Evolutionary conservation across 1,140 invertebrate genomes (phyloP).

Genomic region (Lepidurus couesii): DNA sequence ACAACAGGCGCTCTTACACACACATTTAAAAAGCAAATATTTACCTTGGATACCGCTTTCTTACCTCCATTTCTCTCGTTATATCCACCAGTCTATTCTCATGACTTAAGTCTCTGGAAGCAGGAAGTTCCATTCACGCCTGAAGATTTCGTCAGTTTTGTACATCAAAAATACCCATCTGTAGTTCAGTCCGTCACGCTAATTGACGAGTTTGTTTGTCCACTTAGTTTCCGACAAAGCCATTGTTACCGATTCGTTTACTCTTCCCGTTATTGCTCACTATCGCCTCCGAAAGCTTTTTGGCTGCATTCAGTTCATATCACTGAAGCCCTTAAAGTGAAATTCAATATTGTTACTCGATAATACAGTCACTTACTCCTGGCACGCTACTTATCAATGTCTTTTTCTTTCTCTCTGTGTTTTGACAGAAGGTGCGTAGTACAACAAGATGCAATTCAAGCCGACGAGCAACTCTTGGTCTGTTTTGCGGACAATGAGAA

Average conservation of each 20-base stretch:
- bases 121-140: slow-evolving; percentile 22
- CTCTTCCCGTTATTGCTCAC: slow-evolving; percentile 43
- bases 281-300: slow-evolving; percentile 44
- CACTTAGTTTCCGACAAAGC: slow-evolving; percentile 37
- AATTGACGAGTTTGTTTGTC: slow-evolving; percentile 28
- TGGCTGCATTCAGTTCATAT: slow-evolving; percentile 43
- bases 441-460: neutral
- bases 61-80: slow-evolving; percentile 31
- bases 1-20: slow-evolving; percentile 49
- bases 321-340: neutral
- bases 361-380: neutral
- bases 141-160: neutral
- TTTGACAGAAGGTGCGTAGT: neutral
- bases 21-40: slow-evolving; percentile 43
- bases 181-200: neutral
- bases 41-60: neutral
- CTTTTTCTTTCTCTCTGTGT: neutral
- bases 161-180: neutral
- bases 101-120: slow-evolving; percentile 38
- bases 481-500: neutral
- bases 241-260: slow-evolving; percentile 47
- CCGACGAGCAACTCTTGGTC: neutral
- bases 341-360: slow-evolving; percentile 3
- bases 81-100: slow-evolving; percentile 35
- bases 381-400: neutral